Conservation (phyloP, 2,797 vertebrate species). For the Alfaro cultratus region DNA sequence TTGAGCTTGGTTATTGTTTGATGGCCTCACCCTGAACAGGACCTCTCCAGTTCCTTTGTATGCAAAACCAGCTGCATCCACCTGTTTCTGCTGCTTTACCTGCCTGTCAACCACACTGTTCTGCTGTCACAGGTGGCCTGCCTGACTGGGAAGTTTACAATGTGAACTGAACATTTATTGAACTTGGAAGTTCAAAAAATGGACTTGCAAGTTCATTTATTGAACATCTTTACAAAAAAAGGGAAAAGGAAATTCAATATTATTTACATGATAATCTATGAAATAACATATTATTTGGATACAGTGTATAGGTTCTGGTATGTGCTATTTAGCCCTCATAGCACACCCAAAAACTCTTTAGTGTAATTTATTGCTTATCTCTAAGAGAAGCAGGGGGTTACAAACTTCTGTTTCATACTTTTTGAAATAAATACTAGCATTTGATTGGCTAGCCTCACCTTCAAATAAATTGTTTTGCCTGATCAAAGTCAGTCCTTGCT, state of each 20-base stretch:
- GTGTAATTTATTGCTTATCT: too few species aligned
- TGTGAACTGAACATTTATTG: background rate
- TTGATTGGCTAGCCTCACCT: too few species aligned
- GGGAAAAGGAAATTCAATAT: background rate
- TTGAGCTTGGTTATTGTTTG: background rate
- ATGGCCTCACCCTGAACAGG: background rate
- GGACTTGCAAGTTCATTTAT: background rate
- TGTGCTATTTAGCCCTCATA: too few species aligned
- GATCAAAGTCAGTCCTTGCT: background rate
- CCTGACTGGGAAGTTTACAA: background rate
- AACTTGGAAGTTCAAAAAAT: background rate
- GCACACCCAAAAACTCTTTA: too few species aligned
- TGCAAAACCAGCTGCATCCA: conserved; percentile 5
- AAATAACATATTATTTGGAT: too few species aligned
- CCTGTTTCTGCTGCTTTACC: background rate
- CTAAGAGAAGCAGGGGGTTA: too few species aligned
- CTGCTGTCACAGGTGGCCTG: background rate
- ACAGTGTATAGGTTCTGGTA: too few species aligned
- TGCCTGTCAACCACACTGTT: conserved; percentile 4
- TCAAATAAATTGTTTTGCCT: too few species aligned
- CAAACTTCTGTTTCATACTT: too few species aligned
- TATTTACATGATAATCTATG: background rate
- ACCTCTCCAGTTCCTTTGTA: conserved; percentile 1
- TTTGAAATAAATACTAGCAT: too few species aligned
- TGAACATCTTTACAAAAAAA: background rate